phyloP scores from a whole-genome alignment of 2,888 invertebrate species.

The Acanthoscelides obtectus region DNA sequence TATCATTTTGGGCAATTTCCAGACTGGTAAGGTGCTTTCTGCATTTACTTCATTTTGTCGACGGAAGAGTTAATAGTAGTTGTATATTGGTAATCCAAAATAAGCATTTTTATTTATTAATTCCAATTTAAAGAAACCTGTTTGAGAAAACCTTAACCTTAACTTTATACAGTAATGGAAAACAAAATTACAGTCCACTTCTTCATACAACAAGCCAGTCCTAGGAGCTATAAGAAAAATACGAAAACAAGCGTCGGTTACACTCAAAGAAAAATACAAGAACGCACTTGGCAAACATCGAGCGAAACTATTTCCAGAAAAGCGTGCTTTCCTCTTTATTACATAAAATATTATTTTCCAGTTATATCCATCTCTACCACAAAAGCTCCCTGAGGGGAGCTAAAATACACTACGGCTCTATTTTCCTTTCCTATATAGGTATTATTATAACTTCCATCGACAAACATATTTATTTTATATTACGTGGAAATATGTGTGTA shows the following conservation, averaged over 20 bases:
- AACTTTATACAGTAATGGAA: no score
- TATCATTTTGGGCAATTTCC: no score
- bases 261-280: not conserved
- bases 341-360: not conserved
- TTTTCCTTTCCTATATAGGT: conserved; percentile 9
- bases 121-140: no score
- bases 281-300: not conserved
- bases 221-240: not conserved
- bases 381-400: not conserved
- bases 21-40: no score
- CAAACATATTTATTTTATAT: conserved; percentile 18
- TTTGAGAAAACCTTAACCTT: no score
- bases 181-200: no score
- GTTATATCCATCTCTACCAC: not conserved
- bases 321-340: not conserved
- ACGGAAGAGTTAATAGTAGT: no score
- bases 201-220: no score
- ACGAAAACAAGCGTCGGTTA: not conserved
- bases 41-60: no score
- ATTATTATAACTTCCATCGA: conserved; percentile 15
- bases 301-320: not conserved
- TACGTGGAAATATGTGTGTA: not conserved
- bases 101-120: no score
- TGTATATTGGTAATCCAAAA: no score
- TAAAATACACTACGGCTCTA: not conserved